phyloP scores from a whole-genome alignment of 2,888 invertebrate genomes.

The Teleogryllus oceanicus region DNA sequence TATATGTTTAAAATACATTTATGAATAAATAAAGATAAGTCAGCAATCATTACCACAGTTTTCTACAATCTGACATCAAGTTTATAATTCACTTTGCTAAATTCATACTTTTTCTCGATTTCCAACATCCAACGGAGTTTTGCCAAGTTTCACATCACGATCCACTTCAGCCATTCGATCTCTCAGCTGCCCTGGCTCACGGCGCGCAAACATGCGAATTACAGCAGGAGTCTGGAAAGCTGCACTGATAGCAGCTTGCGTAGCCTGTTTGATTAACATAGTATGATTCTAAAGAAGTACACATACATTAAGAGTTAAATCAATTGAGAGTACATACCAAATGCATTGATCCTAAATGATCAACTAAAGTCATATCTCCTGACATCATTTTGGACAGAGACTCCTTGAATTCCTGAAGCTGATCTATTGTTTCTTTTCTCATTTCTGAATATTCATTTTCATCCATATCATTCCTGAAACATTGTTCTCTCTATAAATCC shows the following conservation, averaged over 20 bases:
- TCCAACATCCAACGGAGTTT: slow-evolving; percentile 51
- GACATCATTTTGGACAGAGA: slow-evolving; percentile 60
- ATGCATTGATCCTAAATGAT: slow-evolving; percentile 62
- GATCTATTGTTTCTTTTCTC: slow-evolving; percentile 66
- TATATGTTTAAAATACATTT: no score
- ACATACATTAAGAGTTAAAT: background rate
- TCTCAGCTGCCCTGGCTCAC: slow-evolving; percentile 63
- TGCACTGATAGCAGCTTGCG: slow-evolving; percentile 67
- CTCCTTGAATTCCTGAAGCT: slow-evolving; percentile 64
- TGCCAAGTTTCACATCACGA: slow-evolving; percentile 55
- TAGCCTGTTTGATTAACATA: slow-evolving; percentile 54
- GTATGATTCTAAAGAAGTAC: slow-evolving; percentile 18
- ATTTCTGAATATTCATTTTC: slow-evolving; percentile 64
- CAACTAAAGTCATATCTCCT: slow-evolving; percentile 66
- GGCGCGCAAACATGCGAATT: slow-evolving; percentile 66
- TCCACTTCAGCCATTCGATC: slow-evolving; percentile 58
- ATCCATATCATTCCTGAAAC: slow-evolving; percentile 59
- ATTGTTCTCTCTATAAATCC: no score
- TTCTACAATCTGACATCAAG: no score
- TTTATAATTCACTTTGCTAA: no score
- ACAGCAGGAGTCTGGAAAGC: slow-evolving; percentile 74
- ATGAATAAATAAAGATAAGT: background rate
- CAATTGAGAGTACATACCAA: slow-evolving; percentile 49
- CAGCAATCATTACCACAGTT: background rate
- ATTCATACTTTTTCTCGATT: slow-evolving; percentile 53